Evolutionary conservation across 1,140 invertebrate species (phyloP).

Genomic region (Archivesica marissinica): DNA sequence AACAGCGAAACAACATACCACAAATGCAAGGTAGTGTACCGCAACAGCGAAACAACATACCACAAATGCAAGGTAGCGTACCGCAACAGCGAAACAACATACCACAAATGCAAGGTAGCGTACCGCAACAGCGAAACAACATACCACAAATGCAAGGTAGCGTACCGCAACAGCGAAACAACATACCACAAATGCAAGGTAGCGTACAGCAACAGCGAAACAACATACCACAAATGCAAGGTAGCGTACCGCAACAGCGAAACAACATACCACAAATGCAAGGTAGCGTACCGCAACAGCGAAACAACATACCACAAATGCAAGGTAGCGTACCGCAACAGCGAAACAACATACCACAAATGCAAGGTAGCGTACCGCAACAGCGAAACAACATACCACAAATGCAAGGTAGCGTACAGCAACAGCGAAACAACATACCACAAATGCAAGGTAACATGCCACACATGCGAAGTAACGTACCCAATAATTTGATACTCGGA

Average conservation of each 20-base stretch:
- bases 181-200: background rate
- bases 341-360: background rate
- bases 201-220: background rate
- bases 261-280: background rate
- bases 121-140: too few relatives aligned
- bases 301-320: background rate
- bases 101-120: background rate
- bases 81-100: too few relatives aligned
- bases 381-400: too few relatives aligned
- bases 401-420: background rate
- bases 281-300: background rate
- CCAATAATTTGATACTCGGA: background rate
- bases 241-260: too few relatives aligned
- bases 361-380: background rate
- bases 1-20: too few relatives aligned
- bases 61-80: background rate
- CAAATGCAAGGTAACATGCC: background rate
- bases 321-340: background rate
- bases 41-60: background rate
- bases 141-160: background rate
- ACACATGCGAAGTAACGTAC: slow-evolving; percentile 1
- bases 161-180: too few relatives aligned
- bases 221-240: background rate
- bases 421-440: background rate
- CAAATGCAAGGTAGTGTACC: background rate